Percentiles rank a stretch among this genome's conserved stretches.
Conservation (phyloP, 1,140 invertebrate genomes). For the Berghia stephanieae region DNA sequence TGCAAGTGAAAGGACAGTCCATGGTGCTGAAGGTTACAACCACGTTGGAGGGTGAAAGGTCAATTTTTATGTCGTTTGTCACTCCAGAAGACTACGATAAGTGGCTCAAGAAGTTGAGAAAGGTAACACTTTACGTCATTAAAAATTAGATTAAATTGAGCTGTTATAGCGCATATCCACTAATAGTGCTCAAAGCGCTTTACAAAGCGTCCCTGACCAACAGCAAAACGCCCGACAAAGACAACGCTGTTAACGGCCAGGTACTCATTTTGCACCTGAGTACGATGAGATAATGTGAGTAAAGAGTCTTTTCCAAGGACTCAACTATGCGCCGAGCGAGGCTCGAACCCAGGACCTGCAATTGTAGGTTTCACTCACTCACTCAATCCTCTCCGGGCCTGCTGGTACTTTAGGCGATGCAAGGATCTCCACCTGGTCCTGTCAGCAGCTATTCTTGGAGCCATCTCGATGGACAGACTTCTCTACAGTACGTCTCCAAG, state of each 20-base stretch:
- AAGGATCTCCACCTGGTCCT: too few species aligned
- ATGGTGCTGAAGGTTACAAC: slow-evolving; percentile 61
- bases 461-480: too few species aligned
- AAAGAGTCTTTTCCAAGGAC: too few species aligned
- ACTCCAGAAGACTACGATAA: slow-evolving; percentile 55
- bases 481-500: too few species aligned
- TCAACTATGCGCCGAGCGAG: too few species aligned
- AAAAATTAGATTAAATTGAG: not conserved
- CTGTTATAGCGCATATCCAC: not conserved
- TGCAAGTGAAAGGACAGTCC: slow-evolving; percentile 59
- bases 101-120: slow-evolving; percentile 62
- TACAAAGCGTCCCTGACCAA: not conserved
- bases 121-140: slow-evolving; percentile 48
- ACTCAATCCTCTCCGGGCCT: too few species aligned
- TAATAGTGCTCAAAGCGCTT: not conserved
- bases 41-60: slow-evolving; percentile 57
- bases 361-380: too few species aligned
- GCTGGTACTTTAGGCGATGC: too few species aligned
- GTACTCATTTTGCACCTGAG: not conserved
- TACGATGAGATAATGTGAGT: too few species aligned
- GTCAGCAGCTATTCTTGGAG: too few species aligned
- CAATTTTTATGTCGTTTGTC: slow-evolving; percentile 60
- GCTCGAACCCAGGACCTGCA: too few species aligned
- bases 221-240: not conserved
- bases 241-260: not conserved